A percentile compares a stretch with the other conserved stretches of the same genome.
phyloP scores from a whole-genome alignment of 2,113 vertebrate species.

The Oreochromis tanganicae region DNA sequence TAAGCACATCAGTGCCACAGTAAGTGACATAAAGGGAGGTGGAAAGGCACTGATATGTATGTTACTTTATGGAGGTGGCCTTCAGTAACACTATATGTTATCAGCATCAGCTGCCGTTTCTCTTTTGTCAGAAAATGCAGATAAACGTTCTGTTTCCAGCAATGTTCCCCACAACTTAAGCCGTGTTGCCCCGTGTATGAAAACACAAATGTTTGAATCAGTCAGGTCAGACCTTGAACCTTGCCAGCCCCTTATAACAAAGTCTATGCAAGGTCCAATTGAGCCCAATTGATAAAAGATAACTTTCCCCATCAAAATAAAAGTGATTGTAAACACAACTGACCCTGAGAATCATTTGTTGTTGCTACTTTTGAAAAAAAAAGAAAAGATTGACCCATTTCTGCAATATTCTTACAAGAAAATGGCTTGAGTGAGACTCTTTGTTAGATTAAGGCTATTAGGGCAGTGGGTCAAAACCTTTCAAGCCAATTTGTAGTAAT shows the following conservation, averaged over 20 bases:
- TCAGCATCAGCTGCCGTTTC: background rate
- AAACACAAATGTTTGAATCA: background rate
- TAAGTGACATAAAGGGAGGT: background rate
- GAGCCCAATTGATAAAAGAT: background rate
- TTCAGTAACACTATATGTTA: conserved; percentile 19
- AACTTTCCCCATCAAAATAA: background rate
- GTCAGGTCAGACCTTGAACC: background rate
- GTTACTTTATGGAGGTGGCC: background rate
- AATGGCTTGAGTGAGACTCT: background rate
- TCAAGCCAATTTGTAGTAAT: background rate
- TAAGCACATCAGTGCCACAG: background rate
- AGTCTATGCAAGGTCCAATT: background rate
- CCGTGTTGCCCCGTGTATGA: background rate
- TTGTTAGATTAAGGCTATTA: background rate
- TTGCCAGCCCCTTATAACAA: background rate
- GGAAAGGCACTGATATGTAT: background rate
- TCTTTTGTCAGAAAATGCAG: background rate
- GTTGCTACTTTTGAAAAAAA: background rate
- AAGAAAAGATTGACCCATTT: background rate
- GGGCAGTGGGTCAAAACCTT: background rate
- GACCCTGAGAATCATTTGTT: background rate
- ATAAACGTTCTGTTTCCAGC: background rate
- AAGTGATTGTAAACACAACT: background rate
- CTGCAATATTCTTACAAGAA: background rate
- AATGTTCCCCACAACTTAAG: background rate